A percentile compares a stretch with the other conserved stretches of the same genome.
Evolutionary conservation across 1,140 invertebrate genomes (phyloP).

Genomic region (Piezodorus guildinii): DNA sequence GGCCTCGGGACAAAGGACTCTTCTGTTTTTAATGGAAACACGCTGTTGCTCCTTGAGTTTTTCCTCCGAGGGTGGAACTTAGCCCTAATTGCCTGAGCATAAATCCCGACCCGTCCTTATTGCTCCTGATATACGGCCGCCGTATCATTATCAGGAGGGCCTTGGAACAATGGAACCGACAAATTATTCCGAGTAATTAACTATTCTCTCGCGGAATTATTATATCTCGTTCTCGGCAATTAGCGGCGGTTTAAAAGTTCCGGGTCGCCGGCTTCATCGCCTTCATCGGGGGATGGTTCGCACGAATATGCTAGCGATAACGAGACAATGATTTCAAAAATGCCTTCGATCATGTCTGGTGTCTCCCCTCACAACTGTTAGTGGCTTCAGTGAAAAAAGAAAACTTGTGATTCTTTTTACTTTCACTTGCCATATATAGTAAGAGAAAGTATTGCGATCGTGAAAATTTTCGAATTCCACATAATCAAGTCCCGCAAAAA

Average conservation of each 20-base stretch:
- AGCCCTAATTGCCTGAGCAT: slow-evolving; percentile 2
- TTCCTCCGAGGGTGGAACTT: slow-evolving; percentile 8
- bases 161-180: slow-evolving; percentile 4
- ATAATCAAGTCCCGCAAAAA: too few species aligned
- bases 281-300: background rate
- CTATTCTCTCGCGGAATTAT: slow-evolving; percentile 8
- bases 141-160: slow-evolving; percentile 9
- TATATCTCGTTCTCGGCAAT: background rate
- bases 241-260: background rate
- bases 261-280: background rate
- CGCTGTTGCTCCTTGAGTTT: slow-evolving; percentile 12
- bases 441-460: too few species aligned
- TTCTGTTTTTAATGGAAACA: slow-evolving; percentile 15
- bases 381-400: too few species aligned
- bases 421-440: too few species aligned
- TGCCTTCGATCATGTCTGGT: too few species aligned
- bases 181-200: slow-evolving; percentile 19
- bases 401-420: too few species aligned
- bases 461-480: too few species aligned
- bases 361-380: too few species aligned
- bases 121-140: slow-evolving; percentile 6
- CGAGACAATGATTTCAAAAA: background rate
- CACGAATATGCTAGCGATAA: background rate
- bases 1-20: background rate
- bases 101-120: slow-evolving; percentile 1